phyloP scores from a whole-genome alignment of 2,888 invertebrate genomes.

The Pterostichus niger region DNA sequence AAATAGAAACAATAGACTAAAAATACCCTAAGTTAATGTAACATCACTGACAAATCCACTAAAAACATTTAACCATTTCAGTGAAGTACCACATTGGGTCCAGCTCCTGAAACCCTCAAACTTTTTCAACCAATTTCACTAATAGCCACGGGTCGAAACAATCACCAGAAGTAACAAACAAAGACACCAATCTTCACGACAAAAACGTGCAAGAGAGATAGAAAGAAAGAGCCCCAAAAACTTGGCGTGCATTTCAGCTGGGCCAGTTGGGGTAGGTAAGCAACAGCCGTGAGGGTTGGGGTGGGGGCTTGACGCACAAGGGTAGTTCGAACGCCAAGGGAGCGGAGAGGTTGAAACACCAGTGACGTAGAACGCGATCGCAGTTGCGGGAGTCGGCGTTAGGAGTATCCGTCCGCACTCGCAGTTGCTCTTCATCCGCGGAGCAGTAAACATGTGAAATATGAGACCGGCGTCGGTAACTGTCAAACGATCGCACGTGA shows the following conservation, averaged over 20 bases:
- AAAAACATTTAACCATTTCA: conserved; percentile 37
- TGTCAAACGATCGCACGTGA: conserved; percentile 53
- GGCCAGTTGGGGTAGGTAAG: conserved; percentile 51
- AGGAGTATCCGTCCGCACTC: neutral
- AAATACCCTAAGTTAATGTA: conserved; percentile 19
- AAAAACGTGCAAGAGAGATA: neutral
- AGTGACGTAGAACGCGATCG: conserved; percentile 35
- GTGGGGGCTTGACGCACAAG: conserved; percentile 35
- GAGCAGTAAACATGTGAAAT: conserved; percentile 54
- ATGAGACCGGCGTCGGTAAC: conserved; percentile 24
- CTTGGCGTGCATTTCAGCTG: neutral
- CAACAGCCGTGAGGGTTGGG: conserved; percentile 29
- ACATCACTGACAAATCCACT: conserved; percentile 19
- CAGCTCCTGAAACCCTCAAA: conserved; percentile 7
- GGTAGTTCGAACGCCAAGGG: conserved; percentile 4
- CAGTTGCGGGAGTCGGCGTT: conserved; percentile 43
- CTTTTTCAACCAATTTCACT: conserved; percentile 48
- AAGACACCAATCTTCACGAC: conserved; percentile 35
- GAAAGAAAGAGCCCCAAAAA: conserved; percentile 26
- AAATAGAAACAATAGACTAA: conserved; percentile 28
- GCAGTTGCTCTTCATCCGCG: conserved; percentile 47
- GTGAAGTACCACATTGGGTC: conserved; percentile 32
- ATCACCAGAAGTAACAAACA: conserved; percentile 45
- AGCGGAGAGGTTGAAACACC: neutral
- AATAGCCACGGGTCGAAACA: conserved; percentile 47